These are phyloP conservation scores for Trachymyrmex cornetzi DNA, from an alignment of 1,140 invertebrate genomes.

Conservation along the genomic window DNA sequence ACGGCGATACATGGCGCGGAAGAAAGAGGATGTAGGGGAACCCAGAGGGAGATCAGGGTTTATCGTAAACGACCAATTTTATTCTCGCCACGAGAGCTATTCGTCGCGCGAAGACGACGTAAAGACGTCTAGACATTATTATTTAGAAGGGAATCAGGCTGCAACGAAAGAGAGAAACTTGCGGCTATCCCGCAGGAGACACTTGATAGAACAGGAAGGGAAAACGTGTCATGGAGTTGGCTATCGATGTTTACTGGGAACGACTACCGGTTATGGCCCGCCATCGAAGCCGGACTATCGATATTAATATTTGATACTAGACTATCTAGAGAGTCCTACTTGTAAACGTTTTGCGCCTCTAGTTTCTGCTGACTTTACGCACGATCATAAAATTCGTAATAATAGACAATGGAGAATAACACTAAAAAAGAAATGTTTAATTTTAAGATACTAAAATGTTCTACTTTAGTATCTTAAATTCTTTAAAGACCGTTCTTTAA, in stretches of 20 bases:
- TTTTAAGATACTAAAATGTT: no score
- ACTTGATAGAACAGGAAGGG: background rate
- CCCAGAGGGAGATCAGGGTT: constrained; percentile 15
- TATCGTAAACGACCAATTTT: constrained; percentile 65
- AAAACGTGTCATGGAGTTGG: background rate
- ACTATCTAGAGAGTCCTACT: background rate
- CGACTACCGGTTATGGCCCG: constrained; percentile 12
- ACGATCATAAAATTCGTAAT: background rate
- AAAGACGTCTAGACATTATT: constrained; percentile 62
- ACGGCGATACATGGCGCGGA: constrained; percentile 34
- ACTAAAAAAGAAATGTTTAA: background rate
- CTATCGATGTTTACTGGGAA: constrained; percentile 34
- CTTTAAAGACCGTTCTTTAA: no score
- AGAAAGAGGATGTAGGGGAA: background rate
- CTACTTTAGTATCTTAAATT: no score
- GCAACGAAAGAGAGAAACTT: constrained; percentile 28
- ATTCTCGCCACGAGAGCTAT: constrained; percentile 60
- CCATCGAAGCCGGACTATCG: background rate
- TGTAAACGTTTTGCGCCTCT: background rate
- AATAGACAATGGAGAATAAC: background rate
- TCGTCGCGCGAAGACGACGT: constrained; percentile 46
- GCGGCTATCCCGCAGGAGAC: constrained; percentile 25
- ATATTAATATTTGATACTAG: background rate
- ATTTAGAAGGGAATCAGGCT: constrained; percentile 47
- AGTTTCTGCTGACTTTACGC: background rate